Evolutionary conservation across 92 coral and sea anemone genomes (phyloP).

Genomic region (Parazoanthus swiftii): DNA sequence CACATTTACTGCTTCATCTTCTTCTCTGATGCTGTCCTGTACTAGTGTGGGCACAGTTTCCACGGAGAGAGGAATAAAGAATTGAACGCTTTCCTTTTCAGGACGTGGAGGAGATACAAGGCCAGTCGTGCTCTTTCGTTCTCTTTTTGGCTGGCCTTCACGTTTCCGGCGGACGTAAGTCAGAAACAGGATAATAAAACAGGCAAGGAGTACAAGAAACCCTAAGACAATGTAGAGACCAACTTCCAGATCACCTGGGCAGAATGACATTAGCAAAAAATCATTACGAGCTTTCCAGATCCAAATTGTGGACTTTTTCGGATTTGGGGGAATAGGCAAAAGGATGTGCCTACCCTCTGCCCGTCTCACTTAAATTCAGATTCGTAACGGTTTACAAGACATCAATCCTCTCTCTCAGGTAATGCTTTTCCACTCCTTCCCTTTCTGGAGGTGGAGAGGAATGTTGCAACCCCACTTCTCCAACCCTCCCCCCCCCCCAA

Average conservation of each 20-base stretch:
- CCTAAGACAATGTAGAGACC: slow-evolving; percentile 16
- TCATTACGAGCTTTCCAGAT: too few relatives aligned
- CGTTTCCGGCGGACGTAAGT: slow-evolving; percentile 17
- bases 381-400: too few relatives aligned
- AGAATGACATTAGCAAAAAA: neutral
- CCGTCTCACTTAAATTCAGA: too few relatives aligned
- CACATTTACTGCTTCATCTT: neutral
- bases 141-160: neutral
- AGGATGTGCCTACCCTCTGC: too few relatives aligned
- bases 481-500: too few relatives aligned
- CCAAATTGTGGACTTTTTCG: neutral
- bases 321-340: too few relatives aligned
- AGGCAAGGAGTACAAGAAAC: slow-evolving; percentile 17
- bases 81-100: slow-evolving; percentile 12
- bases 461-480: too few relatives aligned
- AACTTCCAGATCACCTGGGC: slow-evolving; percentile 6
- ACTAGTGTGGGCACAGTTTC: slow-evolving; percentile 17
- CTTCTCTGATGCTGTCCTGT: slow-evolving; percentile 27
- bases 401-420: too few relatives aligned
- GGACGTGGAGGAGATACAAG: slow-evolving; percentile 19
- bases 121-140: slow-evolving; percentile 4
- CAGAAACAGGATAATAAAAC: slow-evolving; percentile 26
- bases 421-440: too few relatives aligned
- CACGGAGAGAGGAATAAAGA: slow-evolving; percentile 15
- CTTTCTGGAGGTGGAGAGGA: too few relatives aligned